These are phyloP conservation scores for Nasonovia ribisnigri DNA, from an alignment of 2,888 invertebrate species.

Conservation along the genomic window DNA sequence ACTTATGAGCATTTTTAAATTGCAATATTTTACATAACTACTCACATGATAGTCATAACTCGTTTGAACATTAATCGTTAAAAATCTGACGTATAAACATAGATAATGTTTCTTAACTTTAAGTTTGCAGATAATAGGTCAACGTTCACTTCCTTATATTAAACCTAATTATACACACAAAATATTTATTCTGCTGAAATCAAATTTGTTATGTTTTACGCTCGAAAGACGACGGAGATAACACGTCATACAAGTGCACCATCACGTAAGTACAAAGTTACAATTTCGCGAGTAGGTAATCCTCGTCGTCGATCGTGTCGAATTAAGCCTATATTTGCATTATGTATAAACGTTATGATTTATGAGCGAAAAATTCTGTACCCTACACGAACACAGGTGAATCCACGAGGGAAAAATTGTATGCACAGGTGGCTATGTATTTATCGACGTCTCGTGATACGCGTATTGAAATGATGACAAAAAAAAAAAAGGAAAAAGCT, in stretches of 20 bases:
- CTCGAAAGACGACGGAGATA: no score
- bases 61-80: not conserved
- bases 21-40: not conserved
- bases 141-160: not conserved
- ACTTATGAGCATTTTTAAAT: not conserved
- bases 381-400: not conserved
- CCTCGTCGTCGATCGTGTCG: not conserved
- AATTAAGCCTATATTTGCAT: not conserved
- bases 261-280: not conserved
- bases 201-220: not conserved
- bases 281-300: not conserved
- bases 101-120: not conserved
- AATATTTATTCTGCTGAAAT: not conserved
- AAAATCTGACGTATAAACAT: not conserved
- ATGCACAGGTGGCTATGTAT: not conserved
- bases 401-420: not conserved
- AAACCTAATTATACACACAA: not conserved
- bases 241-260: not conserved
- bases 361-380: not conserved
- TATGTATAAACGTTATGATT: not conserved
- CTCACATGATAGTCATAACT: not conserved
- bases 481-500: not conserved
- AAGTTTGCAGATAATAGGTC: not conserved
- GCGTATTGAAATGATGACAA: not conserved
- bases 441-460: not conserved